Conservation (phyloP, 2,797 vertebrate genomes). For the Hyperoplus lanceolatus region DNA sequence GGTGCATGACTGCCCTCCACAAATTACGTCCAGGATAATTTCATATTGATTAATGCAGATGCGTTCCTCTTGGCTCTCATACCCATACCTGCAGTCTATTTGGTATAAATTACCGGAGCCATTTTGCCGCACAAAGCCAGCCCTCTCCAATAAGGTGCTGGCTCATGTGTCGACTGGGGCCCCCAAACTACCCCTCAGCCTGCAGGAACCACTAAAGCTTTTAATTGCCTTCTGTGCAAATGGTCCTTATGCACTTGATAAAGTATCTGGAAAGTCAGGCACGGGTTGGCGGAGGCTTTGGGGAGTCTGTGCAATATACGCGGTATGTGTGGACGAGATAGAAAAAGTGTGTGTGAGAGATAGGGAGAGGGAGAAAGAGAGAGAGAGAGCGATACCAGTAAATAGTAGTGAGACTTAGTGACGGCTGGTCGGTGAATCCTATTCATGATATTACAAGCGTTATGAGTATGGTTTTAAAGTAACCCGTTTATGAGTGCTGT, state of each 20-base stretch:
- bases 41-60: slow-evolving; percentile 92
- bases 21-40: slow-evolving; percentile 88
- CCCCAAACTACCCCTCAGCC: slow-evolving; percentile 97
- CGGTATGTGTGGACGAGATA: slow-evolving; percentile 53
- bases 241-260: slow-evolving; percentile 90
- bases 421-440: slow-evolving; percentile 53
- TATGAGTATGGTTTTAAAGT: slow-evolving; percentile 65
- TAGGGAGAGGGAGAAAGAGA: slow-evolving; percentile 11
- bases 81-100: slow-evolving; percentile 93
- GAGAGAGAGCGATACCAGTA: slow-evolving; percentile 37
- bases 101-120: slow-evolving; percentile 94
- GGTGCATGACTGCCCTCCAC: slow-evolving; percentile 82
- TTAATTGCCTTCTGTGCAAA: slow-evolving; percentile 99
- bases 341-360: slow-evolving; percentile 53
- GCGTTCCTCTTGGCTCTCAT: slow-evolving; percentile 88
- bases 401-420: slow-evolving; percentile 52
- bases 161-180: slow-evolving; percentile 95
- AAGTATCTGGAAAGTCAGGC: slow-evolving; percentile 84
- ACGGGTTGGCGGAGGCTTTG: slow-evolving; percentile 67
- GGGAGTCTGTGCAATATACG: slow-evolving; percentile 64
- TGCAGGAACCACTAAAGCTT: slow-evolving; percentile 98
- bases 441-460: slow-evolving; percentile 71
- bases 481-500: slow-evolving; percentile 59
- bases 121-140: slow-evolving; percentile 92
- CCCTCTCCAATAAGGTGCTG: slow-evolving; percentile 94